Percentiles rank a stretch among this genome's conserved stretches.
Evolutionary conservation across 2,113 vertebrate species (phyloP).

Genomic region (Anarrhichthys ocellatus): DNA sequence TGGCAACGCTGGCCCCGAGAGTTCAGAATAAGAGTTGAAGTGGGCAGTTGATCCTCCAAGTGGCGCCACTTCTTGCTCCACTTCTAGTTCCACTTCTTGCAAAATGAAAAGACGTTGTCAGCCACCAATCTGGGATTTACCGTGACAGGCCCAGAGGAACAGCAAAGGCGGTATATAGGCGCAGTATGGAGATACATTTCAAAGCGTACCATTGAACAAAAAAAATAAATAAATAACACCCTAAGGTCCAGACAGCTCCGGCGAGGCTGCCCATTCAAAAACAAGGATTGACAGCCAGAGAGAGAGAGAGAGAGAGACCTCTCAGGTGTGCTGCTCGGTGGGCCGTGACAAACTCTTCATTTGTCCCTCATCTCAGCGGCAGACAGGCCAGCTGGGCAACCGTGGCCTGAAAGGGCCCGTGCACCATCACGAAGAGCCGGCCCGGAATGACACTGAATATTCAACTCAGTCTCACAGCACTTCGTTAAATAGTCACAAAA

Average conservation of each 20-base stretch:
- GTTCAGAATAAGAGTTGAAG: too few relatives aligned
- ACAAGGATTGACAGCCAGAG: slow-evolving; percentile 35
- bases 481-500: background rate
- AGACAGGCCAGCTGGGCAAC: slow-evolving; percentile 19
- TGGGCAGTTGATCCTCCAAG: too few relatives aligned
- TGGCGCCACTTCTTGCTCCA: too few relatives aligned
- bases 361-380: slow-evolving; percentile 49
- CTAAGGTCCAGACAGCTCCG: slow-evolving; percentile 29
- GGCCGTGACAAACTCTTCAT: slow-evolving; percentile 59
- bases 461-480: background rate
- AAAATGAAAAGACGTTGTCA: too few relatives aligned
- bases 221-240: background rate
- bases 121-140: too few relatives aligned
- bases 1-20: too few relatives aligned
- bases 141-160: too few relatives aligned
- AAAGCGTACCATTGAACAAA: too few relatives aligned
- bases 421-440: background rate
- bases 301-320: slow-evolving; percentile 18
- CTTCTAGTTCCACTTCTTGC: too few relatives aligned
- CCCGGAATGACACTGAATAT: background rate
- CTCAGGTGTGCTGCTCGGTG: slow-evolving; percentile 51
- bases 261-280: slow-evolving; percentile 37
- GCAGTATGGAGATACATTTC: background rate
- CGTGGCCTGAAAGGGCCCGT: background rate
- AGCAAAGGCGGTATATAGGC: background rate